These are phyloP conservation scores for Syndactyla subalaris DNA, from an alignment of 2,797 vertebrate species.

Conservation along the genomic window DNA sequence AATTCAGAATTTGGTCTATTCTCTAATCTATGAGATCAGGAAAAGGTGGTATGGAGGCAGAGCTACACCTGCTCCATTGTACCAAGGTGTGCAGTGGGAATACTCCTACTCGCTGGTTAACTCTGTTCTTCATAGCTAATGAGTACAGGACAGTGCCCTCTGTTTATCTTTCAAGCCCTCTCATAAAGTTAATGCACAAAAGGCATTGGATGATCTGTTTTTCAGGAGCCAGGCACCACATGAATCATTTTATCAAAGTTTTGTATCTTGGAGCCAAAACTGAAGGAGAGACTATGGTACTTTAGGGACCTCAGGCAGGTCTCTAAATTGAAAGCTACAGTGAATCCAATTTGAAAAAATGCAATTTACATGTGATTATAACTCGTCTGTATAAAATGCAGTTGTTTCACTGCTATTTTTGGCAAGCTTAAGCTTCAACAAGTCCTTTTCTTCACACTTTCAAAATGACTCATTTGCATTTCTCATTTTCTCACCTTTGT, in stretches of 20 bases:
- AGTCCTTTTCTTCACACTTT: not conserved
- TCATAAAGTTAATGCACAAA: not conserved
- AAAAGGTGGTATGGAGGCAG: not conserved
- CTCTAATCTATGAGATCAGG: not conserved
- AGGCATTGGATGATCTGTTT: not conserved
- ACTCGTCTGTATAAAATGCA: conserved; percentile 14
- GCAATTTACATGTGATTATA: conserved; percentile 17
- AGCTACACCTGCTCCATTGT: not conserved
- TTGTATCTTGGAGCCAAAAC: not conserved
- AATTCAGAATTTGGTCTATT: not conserved
- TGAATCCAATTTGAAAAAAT: not conserved
- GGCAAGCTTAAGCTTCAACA: not conserved
- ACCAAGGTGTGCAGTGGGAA: not conserved
- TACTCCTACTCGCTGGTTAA: not conserved
- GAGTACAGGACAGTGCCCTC: not conserved
- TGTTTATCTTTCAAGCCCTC: not conserved
- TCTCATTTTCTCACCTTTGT: conserved; percentile 49
- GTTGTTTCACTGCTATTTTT: conserved; percentile 15
- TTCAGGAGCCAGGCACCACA: not conserved
- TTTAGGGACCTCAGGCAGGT: not conserved
- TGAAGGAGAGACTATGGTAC: not conserved
- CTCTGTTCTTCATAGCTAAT: not conserved
- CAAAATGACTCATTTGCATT: conserved; percentile 1
- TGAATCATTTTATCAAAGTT: not conserved
- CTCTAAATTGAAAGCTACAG: not conserved